phyloP scores from a whole-genome alignment of 2,797 vertebrate species.

The Geotrypetes seraphini region DNA sequence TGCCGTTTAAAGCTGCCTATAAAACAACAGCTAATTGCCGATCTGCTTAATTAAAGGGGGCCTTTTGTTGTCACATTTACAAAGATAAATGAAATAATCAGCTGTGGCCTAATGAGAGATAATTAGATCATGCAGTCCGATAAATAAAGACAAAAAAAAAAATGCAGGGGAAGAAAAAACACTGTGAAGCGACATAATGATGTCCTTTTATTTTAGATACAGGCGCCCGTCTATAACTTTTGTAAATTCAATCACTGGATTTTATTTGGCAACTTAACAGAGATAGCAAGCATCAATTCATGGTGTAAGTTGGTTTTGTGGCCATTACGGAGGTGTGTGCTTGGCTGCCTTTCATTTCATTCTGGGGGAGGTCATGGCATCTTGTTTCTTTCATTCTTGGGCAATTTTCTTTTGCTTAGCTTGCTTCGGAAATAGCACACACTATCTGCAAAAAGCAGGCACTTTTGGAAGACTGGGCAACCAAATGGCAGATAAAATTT shows the following conservation, averaged over 20 bases:
- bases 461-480: too few species aligned
- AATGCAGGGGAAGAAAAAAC: constrained; percentile 25
- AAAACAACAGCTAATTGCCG: constrained; percentile 72
- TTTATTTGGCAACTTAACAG: too few species aligned
- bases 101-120: constrained; percentile 74
- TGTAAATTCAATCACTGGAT: not conserved
- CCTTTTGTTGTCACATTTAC: constrained; percentile 73
- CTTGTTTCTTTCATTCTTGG: too few species aligned
- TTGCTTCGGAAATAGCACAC: too few species aligned
- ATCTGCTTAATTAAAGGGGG: constrained; percentile 75
- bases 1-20: constrained; percentile 66
- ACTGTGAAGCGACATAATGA: constrained; percentile 12
- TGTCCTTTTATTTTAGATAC: constrained; percentile 10
- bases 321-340: too few species aligned
- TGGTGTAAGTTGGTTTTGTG: too few species aligned
- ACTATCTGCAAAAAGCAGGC: too few species aligned
- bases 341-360: too few species aligned
- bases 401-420: too few species aligned
- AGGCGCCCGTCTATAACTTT: not conserved
- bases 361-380: too few species aligned
- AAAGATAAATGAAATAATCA: constrained; percentile 84
- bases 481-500: too few species aligned
- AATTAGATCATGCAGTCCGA: constrained; percentile 68
- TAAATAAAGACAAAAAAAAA: constrained; percentile 66
- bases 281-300: too few species aligned